Percentiles rank a stretch among this genome's conserved stretches.
These are phyloP conservation scores for Abrostola tripartita DNA, from an alignment of 2,888 invertebrate genomes.

Conservation along the genomic window DNA sequence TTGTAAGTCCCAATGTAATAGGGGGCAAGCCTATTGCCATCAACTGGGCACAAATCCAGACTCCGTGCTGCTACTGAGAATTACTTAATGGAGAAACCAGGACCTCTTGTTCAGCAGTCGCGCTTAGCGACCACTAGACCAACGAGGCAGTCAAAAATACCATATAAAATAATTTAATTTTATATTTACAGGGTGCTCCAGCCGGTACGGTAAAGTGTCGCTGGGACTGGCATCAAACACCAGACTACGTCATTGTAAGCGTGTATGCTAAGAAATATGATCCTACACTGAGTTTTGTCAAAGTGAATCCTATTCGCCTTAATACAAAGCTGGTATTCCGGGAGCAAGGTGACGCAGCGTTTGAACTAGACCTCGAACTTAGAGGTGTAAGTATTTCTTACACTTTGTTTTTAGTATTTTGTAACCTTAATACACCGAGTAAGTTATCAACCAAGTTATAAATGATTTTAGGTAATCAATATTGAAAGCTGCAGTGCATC, in stretches of 20 bases:
- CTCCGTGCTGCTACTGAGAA: no score
- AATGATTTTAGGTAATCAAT: conserved; percentile 91
- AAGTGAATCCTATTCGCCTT: conserved; percentile 95
- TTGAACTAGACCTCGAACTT: conserved; percentile 93
- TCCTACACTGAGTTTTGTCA: conserved; percentile 92
- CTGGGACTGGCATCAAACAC: conserved; percentile 99
- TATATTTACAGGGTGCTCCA: conserved; percentile 82
- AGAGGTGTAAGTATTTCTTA: conserved; percentile 90
- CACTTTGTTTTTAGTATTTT: not conserved
- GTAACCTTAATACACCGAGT: not conserved
- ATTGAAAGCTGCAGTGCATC: conserved; percentile 91
- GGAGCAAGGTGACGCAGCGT: conserved; percentile 91
- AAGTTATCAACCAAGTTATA: not conserved
- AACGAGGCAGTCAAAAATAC: no score
- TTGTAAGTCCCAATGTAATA: no score
- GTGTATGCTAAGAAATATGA: conserved; percentile 97
- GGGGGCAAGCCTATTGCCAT: no score
- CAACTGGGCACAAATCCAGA: no score
- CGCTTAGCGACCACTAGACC: no score
- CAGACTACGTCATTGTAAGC: conserved; percentile 93
- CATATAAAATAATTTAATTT: no score
- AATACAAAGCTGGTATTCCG: conserved; percentile 93
- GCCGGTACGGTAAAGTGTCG: conserved; percentile 91
- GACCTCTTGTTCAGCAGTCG: no score
- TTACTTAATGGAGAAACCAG: no score